Conservation (phyloP, 1,140 invertebrate species). For the Charaxes varanes region DNA sequence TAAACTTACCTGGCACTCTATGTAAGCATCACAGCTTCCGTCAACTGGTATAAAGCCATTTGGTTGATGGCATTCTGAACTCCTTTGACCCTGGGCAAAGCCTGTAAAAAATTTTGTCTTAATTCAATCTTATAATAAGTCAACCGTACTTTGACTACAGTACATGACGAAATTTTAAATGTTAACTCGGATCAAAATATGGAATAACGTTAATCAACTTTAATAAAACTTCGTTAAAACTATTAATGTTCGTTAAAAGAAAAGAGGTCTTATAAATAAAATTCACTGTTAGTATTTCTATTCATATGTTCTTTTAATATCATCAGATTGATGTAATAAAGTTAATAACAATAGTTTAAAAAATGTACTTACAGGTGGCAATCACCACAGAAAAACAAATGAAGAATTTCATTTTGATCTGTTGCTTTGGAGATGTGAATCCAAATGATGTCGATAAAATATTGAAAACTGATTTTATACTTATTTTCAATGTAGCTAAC, state of each 20-base stretch:
- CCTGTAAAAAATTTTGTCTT: constrained; percentile 18
- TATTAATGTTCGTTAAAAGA: no score
- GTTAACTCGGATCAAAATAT: no score
- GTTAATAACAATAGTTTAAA: no score
- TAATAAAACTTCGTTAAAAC: no score
- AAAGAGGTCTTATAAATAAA: no score
- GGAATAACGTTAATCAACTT: no score
- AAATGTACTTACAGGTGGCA: constrained; percentile 22
- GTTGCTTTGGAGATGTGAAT: not conserved
- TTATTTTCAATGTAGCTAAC: not conserved
- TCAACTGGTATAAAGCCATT: constrained; percentile 71
- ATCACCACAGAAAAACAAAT: constrained; percentile 15
- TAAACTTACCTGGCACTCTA: constrained; percentile 64
- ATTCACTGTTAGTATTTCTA: no score
- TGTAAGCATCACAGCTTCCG: constrained; percentile 82
- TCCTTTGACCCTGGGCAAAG: constrained; percentile 9
- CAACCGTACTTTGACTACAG: no score
- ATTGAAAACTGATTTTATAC: constrained; percentile 13
- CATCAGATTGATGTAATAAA: no score
- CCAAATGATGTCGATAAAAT: constrained; percentile 10
- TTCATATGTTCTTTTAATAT: no score
- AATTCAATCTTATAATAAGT: no score
- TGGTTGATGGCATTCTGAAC: constrained; percentile 14
- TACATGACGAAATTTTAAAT: no score
- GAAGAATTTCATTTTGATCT: constrained; percentile 19